A percentile compares a stretch with the other conserved stretches of the same genome.
Evolutionary conservation across 1,140 invertebrate species (phyloP).

Genomic region (Macrobrachium nipponense): DNA sequence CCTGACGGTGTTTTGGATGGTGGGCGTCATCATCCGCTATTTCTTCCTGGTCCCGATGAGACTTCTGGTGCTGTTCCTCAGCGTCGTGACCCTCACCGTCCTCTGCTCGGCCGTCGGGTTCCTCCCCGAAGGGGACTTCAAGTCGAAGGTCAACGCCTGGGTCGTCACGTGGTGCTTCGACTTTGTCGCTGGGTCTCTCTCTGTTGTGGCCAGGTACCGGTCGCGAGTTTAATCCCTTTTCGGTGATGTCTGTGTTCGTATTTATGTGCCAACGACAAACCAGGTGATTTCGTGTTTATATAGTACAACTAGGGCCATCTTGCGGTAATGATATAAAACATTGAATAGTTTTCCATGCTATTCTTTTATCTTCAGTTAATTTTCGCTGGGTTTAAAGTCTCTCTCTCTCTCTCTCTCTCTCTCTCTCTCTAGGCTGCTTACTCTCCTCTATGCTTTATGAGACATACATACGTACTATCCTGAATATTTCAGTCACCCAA

Average conservation of each 20-base stretch:
- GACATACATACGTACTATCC: too few relatives aligned
- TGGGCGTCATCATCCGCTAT: slow-evolving; percentile 47
- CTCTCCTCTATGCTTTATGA: too few relatives aligned
- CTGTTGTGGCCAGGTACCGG: slow-evolving; percentile 53
- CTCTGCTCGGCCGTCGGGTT: slow-evolving; percentile 37
- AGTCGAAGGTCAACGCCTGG: slow-evolving; percentile 49
- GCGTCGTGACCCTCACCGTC: slow-evolving; percentile 22
- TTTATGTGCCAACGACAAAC: too few relatives aligned
- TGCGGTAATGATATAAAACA: background rate
- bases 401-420: too few relatives aligned
- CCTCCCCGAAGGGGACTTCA: slow-evolving; percentile 47
- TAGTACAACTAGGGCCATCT: background rate
- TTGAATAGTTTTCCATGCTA: too few relatives aligned
- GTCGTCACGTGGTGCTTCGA: slow-evolving; percentile 58
- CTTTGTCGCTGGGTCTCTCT: slow-evolving; percentile 54
- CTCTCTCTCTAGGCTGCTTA: too few relatives aligned
- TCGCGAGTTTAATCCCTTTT: background rate
- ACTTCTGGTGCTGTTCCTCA: slow-evolving; percentile 25
- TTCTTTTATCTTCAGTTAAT: too few relatives aligned
- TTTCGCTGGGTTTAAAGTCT: too few relatives aligned
- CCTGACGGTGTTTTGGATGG: slow-evolving; percentile 47
- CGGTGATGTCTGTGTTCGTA: background rate
- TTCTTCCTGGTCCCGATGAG: slow-evolving; percentile 53
- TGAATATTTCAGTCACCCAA: too few relatives aligned
- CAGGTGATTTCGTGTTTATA: too few relatives aligned